Evolutionary conservation across 1,140 invertebrate species (phyloP).

Genomic region (Hermatobates lingyangjiaoensis): DNA sequence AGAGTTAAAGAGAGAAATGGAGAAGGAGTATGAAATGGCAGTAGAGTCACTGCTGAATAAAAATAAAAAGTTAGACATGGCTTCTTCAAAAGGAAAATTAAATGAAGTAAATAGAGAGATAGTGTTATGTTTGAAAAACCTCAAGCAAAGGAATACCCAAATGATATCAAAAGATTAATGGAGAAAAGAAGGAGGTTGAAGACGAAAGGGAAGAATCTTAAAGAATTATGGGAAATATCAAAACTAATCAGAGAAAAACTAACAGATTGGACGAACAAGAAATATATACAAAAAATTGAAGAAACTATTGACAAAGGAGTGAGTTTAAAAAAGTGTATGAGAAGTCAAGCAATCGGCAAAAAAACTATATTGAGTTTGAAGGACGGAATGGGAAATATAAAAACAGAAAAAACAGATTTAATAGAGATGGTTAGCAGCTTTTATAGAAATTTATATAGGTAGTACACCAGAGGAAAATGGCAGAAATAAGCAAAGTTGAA

Average conservation of each 20-base stretch:
- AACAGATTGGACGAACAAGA: background rate
- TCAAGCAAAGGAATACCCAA: background rate
- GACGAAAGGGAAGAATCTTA: background rate
- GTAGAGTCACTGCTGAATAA: too few species aligned
- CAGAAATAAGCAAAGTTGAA: background rate
- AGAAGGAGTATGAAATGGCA: too few species aligned
- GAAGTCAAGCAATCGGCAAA: background rate
- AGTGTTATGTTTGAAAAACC: too few species aligned
- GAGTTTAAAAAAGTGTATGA: background rate
- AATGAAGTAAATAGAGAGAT: too few species aligned
- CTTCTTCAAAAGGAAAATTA: too few species aligned
- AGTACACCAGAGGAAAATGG: slow-evolving; percentile 13
- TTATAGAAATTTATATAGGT: slow-evolving; percentile 9
- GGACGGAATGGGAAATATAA: background rate
- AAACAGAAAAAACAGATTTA: background rate
- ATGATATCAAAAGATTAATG: slow-evolving; percentile 1
- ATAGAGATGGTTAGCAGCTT: background rate
- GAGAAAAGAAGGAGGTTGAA: slow-evolving; percentile 1
- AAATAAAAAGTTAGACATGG: too few species aligned
- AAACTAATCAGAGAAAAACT: background rate
- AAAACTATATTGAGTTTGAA: background rate
- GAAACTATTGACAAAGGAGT: background rate
- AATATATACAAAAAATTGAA: background rate
- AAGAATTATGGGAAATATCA: slow-evolving; percentile 2
- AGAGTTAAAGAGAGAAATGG: too few species aligned